A percentile compares a stretch with the other conserved stretches of the same genome.
Evolutionary conservation across 2,797 vertebrate genomes (phyloP).

Genomic region (Helostoma temminkii): DNA sequence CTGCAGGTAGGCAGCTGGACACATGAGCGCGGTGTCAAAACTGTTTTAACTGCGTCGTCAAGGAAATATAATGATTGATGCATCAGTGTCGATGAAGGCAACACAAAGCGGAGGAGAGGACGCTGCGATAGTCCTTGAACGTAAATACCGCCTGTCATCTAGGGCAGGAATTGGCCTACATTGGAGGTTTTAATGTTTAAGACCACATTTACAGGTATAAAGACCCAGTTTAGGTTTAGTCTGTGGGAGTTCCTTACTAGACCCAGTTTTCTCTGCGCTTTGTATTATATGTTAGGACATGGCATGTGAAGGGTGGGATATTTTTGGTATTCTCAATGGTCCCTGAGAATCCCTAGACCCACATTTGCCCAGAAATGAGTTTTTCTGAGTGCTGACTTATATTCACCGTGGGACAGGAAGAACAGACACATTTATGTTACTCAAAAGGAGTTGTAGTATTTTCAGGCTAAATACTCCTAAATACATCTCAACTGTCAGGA

Average conservation of each 20-base stretch:
- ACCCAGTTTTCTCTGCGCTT: no score
- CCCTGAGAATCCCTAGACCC: constrained; percentile 65
- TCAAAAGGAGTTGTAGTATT: background rate
- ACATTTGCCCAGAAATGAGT: constrained; percentile 58
- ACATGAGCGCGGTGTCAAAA: background rate
- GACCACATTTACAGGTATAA: background rate
- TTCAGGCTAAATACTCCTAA: background rate
- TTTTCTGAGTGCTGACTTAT: constrained; percentile 40
- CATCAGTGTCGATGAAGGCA: background rate
- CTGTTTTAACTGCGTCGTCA: constrained; percentile 19
- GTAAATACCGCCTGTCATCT: constrained; percentile 14
- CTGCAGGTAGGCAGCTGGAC: constrained; percentile 71
- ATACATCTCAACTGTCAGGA: background rate
- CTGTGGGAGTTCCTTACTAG: background rate
- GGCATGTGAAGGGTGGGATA: constrained; percentile 59
- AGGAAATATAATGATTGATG: constrained; percentile 33
- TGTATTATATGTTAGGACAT: constrained; percentile 42
- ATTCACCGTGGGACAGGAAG: constrained; percentile 11
- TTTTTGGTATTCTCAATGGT: constrained; percentile 71
- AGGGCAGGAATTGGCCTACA: background rate
- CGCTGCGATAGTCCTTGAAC: background rate
- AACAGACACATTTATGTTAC: background rate
- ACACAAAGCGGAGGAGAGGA: background rate
- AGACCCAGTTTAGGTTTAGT: constrained; percentile 1
- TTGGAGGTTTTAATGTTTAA: background rate